Conservation (phyloP, 2,888 invertebrate genomes). For the Fissipunctia ypsillon region DNA sequence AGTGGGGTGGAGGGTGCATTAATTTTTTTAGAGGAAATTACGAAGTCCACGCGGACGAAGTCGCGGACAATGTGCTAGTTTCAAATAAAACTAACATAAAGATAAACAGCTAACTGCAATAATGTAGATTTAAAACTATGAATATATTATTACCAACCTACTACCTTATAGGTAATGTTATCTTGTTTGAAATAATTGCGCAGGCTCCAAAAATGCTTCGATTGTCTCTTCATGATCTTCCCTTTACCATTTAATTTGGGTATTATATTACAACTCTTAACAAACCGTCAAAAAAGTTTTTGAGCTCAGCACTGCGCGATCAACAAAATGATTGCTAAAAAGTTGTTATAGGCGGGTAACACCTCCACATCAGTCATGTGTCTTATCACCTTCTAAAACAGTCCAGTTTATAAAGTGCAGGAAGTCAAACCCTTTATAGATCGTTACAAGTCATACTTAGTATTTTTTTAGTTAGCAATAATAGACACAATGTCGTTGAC, state of each 20-base stretch:
- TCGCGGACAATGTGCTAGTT: too few species aligned
- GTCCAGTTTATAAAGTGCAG: not conserved
- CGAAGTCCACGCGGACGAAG: too few species aligned
- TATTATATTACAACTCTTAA: not conserved
- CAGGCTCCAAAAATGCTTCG: not conserved
- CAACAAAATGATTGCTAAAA: conserved; percentile 21
- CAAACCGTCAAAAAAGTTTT: not conserved
- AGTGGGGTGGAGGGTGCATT: too few species aligned
- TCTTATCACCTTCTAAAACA: not conserved
- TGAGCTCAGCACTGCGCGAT: not conserved
- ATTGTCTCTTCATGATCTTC: not conserved
- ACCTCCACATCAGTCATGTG: not conserved
- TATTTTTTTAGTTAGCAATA: not conserved
- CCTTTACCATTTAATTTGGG: not conserved
- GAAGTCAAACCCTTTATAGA: not conserved
- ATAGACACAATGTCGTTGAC: not conserved
- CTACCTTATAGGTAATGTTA: not conserved
- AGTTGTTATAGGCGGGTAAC: conserved; percentile 15
- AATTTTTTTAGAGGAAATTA: too few species aligned
- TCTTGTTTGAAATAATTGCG: not conserved
- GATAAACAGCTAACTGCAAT: not conserved
- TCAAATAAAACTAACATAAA: not conserved
- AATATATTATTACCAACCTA: not conserved
- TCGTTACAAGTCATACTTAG: not conserved
- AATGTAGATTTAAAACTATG: not conserved